Evolutionary conservation across 2,797 vertebrate species (phyloP).

Genomic region (Champsocephalus esox): DNA sequence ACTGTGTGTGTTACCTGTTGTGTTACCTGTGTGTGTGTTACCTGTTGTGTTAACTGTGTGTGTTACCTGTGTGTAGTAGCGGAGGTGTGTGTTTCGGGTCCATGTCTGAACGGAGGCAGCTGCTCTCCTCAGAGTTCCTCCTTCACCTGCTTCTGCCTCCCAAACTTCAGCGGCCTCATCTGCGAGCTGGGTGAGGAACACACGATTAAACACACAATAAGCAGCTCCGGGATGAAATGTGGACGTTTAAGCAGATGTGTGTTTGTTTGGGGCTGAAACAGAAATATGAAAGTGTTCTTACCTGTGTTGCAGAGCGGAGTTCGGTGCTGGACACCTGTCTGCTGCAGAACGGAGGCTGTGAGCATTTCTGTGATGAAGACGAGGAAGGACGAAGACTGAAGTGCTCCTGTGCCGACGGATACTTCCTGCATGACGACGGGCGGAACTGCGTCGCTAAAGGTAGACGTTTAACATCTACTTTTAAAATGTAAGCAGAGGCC

Average conservation of each 20-base stretch:
- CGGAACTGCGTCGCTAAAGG: constrained; percentile 69
- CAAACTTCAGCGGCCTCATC: constrained; percentile 74
- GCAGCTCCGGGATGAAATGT: no score
- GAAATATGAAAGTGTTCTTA: no score
- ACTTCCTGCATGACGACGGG: constrained; percentile 65
- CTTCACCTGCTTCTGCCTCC: constrained; percentile 78
- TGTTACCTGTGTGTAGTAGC: not conserved
- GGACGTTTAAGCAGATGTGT: no score
- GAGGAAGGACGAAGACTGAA: constrained; percentile 10
- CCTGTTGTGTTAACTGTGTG: no score
- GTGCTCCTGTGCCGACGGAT: constrained; percentile 83
- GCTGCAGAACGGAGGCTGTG: constrained; percentile 81
- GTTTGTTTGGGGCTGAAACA: no score
- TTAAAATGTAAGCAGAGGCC: not conserved
- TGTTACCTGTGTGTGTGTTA: no score
- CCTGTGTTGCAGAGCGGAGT: constrained; percentile 47
- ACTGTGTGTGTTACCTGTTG: no score
- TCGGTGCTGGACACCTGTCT: constrained; percentile 63
- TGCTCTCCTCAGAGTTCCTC: constrained; percentile 57
- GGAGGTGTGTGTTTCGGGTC: constrained; percentile 73
- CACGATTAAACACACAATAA: no score
- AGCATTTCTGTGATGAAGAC: constrained; percentile 81
- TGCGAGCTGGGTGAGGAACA: constrained; percentile 81
- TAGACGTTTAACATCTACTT: constrained; percentile 25
- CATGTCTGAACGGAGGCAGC: constrained; percentile 81